Base-by-base conservation (phyloP, 2,888 invertebrate genomes). In the Slavum lentiscoides region DNA sequence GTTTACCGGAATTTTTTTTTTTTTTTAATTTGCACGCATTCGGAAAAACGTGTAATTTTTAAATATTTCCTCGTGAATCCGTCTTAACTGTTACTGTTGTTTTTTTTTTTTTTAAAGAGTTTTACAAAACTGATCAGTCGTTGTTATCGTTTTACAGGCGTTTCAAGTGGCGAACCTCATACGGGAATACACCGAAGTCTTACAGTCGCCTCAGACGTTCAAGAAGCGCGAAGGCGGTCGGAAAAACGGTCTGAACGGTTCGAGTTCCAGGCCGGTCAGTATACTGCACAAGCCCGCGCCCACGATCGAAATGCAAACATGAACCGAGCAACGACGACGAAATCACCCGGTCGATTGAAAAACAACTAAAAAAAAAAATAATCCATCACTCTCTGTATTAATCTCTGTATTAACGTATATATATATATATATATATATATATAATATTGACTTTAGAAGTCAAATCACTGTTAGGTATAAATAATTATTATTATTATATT, bases 151-250 rank as follows among this genome's bases (percentile, higher is more conserved):
- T 8, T 85, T 85, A n/a, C 88, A 96, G 93, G 96, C 96, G 82
- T 94, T 94, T 88, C 96, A 96, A 88, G 96, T 96, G 86, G 94
- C 95, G 82, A 95, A 94, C 82, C 89, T 96, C 83, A 95, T 96
- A 85, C 92, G 94, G 86, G 96, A 96, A 87, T 96, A 96, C 87
- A 91, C 91, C 84, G 91, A 92, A 86, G 92, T 92, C 9, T 86
- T 91, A 19, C 89, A 89, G 84, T 85, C 88, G 6, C 87, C 87
- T 17, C 83, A 84, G 86, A 62, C 87, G 86, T 81, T 86, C 86
- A 86, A 86, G 76, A 86, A 86, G 55, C 85, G 85, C 83, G 86
- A 86, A 82, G 82, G 83, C 17, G 83, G 84, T 73, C 81, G 84
- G 23, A 82, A 84, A 83, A 82, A 84, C 82, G 83, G 83, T 83